Evolutionary conservation across 37 sponge, comb jelly and placozoan species (phyloP), one percentile per base, ranked within the genome.

Genomic region (Ephydatia muelleri): DNA sequence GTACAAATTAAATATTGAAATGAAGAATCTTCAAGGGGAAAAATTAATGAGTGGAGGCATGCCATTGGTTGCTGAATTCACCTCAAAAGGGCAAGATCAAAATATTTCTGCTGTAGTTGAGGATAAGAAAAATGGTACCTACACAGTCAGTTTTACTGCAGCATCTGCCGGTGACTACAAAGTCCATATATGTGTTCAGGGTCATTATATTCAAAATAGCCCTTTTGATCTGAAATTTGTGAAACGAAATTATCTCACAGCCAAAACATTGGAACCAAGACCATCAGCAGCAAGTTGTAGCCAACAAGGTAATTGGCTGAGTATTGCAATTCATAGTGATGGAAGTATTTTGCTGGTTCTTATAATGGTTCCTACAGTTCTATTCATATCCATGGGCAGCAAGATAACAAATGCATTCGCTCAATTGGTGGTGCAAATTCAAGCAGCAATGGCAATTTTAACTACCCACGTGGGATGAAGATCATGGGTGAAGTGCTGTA

Each of bases 81-180:
- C 28, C 35, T 11, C 65, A 3, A 64, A 33, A 21, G 80, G 57
- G 12, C 28, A 66, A 33, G 23, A 65, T 14, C 67, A 32, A 66
- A 65, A 33, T 13, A 19, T 79, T 19, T 66, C 14, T 21, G 65
- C n/a, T 21, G 11, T 35, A 4, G 47, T 71, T 19, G 48, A 47
- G 31, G 72, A 82, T 31, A 72, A 34, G 12, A 70, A 82, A 14
- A 31, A 82, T 82, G 82, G 82, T 28, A 38, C 26, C 12, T 72
- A 70, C 47, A 28, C 11, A 14, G 39, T 71, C 12, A 39, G 72
- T 5, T 82, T 82, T 21, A 70, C 43, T 6, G 72, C 82, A 39
- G 30, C 13, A 32, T 30, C 1, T 0, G 21, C 25, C 29, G 82
- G 82, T 22, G 71, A 82, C 1, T 64, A 72, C 48, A 33, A 82